These are phyloP conservation scores for Eonycteris spelaea DNA, from an alignment of 2,113 vertebrate species.

Conservation along the genomic window DNA sequence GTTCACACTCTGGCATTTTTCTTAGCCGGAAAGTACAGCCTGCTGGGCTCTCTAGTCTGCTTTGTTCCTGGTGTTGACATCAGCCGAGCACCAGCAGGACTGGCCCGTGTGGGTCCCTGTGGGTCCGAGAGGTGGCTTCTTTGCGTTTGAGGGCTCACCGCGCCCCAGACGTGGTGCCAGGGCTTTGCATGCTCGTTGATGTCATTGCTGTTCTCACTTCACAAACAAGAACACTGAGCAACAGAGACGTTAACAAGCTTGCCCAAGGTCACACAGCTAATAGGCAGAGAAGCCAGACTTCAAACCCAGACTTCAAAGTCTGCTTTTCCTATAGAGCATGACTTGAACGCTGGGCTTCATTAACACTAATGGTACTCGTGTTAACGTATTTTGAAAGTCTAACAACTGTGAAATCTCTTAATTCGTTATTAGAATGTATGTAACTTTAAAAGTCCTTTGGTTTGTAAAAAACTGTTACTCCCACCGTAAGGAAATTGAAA, in stretches of 20 bases:
- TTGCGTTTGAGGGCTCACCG: rapidly evolving
- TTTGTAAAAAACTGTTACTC: background rate
- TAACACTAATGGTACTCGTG: background rate
- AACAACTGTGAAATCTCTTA: background rate
- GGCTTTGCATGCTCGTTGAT: background rate
- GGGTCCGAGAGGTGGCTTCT: background rate
- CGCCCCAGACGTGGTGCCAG: background rate
- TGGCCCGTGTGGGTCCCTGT: background rate
- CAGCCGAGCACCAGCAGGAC: rapidly evolving
- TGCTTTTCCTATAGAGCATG: background rate
- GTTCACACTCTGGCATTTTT: background rate
- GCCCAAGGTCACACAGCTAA: background rate
- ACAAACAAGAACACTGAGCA: background rate
- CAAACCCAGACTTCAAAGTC: background rate
- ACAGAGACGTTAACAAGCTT: background rate
- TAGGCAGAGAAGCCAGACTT: background rate
- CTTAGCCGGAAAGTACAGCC: background rate
- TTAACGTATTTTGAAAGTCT: background rate
- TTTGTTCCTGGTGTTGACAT: background rate
- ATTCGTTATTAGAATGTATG: background rate
- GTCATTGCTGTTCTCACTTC: background rate
- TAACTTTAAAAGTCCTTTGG: background rate
- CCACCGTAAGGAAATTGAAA: background rate
- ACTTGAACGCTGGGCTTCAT: too few relatives aligned
- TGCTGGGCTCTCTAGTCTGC: background rate